phyloP scores from a whole-genome alignment of 2,797 vertebrate species.

The Centropyge bicolor region DNA sequence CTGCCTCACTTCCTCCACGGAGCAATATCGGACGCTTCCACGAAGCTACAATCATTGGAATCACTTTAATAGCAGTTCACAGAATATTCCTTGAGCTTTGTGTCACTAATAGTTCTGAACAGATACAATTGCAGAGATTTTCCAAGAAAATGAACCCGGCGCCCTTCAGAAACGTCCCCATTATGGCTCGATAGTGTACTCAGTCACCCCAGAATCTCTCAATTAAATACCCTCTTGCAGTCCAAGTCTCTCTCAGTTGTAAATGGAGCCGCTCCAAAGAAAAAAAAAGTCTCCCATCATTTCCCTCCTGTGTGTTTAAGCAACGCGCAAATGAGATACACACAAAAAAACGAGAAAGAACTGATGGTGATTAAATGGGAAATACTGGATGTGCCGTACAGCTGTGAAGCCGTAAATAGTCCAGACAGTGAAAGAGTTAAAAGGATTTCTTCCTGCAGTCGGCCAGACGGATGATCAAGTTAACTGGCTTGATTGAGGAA shows the following conservation, averaged over 20 bases:
- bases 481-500: conserved; percentile 63
- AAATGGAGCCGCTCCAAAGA: conserved; percentile 45
- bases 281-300: conserved; percentile 1
- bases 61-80: neutral
- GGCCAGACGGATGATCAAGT: conserved; percentile 67
- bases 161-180: conserved; percentile 34
- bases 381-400: conserved; percentile 3
- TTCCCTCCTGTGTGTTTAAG: conserved; percentile 11
- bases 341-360: neutral
- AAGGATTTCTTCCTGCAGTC: conserved; percentile 48
- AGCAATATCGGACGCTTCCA: neutral
- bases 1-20: neutral
- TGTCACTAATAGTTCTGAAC: conserved; percentile 17
- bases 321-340: conserved; percentile 11
- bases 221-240: conserved; percentile 29
- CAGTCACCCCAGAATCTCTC: conserved; percentile 61
- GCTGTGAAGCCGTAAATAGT: conserved; percentile 19
- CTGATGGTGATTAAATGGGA: conserved; percentile 6
- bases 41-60: neutral
- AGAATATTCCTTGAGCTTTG: neutral
- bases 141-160: conserved; percentile 41
- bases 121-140: conserved; percentile 23
- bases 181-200: conserved; percentile 35
- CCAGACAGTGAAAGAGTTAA: conserved; percentile 43
- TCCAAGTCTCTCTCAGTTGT: conserved; percentile 45